Evolutionary conservation across 2,113 vertebrate genomes (phyloP), one percentile per base, ranked within the genome.

Genomic region (Jaculus jaculus): DNA sequence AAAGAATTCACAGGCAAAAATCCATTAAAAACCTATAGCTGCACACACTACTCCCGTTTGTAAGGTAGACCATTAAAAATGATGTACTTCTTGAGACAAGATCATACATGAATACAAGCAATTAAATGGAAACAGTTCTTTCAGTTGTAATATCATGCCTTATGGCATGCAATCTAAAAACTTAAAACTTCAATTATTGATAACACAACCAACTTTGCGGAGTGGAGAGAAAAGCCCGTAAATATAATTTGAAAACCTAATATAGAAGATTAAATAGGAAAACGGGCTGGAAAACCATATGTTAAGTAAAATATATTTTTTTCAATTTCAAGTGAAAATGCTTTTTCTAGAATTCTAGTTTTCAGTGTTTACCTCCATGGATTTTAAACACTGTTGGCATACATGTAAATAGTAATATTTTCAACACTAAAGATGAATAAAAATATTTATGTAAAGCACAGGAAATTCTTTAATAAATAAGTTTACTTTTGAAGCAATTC

Each of bases 91-190:
- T 82, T 88, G 74, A 73, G 26, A 74, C 39, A 93, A 84, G 73
- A 42, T 82, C 2, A 94, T 92, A 90, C 92, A 96, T 16, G 88
- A 92, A 96, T 83, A 85, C 51, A 15, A 78, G 58, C 63, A 85
- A 94, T 84, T 90, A 91, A 85, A 78, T 88, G 78, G 63, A 88
- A 92, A 93, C 63, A 1, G 5, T 9, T 18, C 83, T 72, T 83
- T 84, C n/a, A 58, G 13, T 89, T 78, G 18, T 84, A 89, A 32
- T 26, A 61, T 9, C 69, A 16, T 87, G 16, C 26, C 32, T 5
- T 54, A 71, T 71, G 47, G 66, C 54, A 84, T 83, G 83, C 30
- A 47, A 34, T 94, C 30, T 34, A 42, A 74, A 89, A 89, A 91
- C 66, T 69, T 60, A 34, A 94, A 83, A 61, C 21, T 75, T 87